These are phyloP conservation scores for Vanessa atalanta DNA, from an alignment of 1,140 invertebrate species.

Conservation along the genomic window DNA sequence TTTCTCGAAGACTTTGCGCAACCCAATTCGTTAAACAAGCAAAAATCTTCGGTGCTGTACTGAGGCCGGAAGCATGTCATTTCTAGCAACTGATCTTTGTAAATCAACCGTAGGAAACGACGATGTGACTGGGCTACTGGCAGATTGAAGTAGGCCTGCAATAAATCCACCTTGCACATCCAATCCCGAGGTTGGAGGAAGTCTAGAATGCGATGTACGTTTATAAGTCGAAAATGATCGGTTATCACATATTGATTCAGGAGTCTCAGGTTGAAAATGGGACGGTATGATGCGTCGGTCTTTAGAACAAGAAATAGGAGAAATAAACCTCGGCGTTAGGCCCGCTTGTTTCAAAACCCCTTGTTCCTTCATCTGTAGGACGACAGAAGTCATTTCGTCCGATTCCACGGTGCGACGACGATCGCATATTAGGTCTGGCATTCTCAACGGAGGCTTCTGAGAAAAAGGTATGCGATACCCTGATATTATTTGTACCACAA, in stretches of 20 bases:
- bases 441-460: neutral
- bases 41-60: neutral
- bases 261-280: slow-evolving; percentile 53
- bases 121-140: neutral
- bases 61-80: slow-evolving; percentile 13
- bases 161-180: slow-evolving; percentile 14
- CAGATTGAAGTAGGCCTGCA: slow-evolving; percentile 20
- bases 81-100: neutral
- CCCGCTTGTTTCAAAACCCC: neutral
- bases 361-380: neutral
- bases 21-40: neutral
- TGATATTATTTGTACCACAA: neutral
- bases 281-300: slow-evolving; percentile 31
- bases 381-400: neutral
- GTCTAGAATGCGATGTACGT: neutral
- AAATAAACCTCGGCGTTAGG: slow-evolving; percentile 23
- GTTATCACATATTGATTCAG: slow-evolving; percentile 37
- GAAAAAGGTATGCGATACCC: neutral
- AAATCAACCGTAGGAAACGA: neutral
- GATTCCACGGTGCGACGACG: neutral
- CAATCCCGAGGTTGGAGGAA: slow-evolving; percentile 5
- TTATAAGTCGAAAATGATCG: neutral
- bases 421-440: neutral
- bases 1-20: neutral
- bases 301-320: slow-evolving; percentile 51